Base-by-base conservation (phyloP, 2,888 invertebrate species). In the Brachypterus glaber region DNA sequence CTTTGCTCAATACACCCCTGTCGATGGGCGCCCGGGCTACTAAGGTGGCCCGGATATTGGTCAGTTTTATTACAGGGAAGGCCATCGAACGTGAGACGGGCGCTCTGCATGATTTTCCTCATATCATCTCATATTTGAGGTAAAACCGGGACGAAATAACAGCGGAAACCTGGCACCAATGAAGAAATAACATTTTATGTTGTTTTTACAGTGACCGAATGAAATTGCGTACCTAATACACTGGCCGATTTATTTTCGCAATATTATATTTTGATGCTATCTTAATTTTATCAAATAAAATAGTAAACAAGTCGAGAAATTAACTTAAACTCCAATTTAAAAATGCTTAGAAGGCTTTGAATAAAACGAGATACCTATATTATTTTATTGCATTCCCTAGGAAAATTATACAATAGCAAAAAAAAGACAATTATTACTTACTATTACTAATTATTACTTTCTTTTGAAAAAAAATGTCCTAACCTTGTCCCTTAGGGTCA, bases 181-280 rank as follows among this genome's bases (percentile, higher is more conserved):
- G 60, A 62, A 62, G 62, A 61, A 62, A 63, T 63, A 63, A 62
- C 62, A 56, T 62, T 62, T 63, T 62, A 63, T 62, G 61, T 59
- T 58, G 57, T 58, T 61, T 62, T 62, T 61, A 61, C 59, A 56
- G 56, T 57, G 58, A 57, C 54, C 50, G 54, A 52, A 58, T 53
- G 54, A 59, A 60, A 59, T 59, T 57, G 57, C 59, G 44, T 39
- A 42, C 39, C 44, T 51, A 47, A 56, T 57, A 57, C 53, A 57
- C 53, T 49, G 50, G 49, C 49, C 48, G 50, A 53, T 56, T 58
- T 53, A 54, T 53, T 50, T 27, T 53, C 46, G 49, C 47, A 53
- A 55, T 57, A 57, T 58, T 57, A 57, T 57, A 58, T 54, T 54
- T 42, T 43, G 44, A 51, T 53, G 49, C 54, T 53, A 57, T 56